phyloP scores from a whole-genome alignment of 2,888 invertebrate genomes.

The Orchestes rusci region DNA sequence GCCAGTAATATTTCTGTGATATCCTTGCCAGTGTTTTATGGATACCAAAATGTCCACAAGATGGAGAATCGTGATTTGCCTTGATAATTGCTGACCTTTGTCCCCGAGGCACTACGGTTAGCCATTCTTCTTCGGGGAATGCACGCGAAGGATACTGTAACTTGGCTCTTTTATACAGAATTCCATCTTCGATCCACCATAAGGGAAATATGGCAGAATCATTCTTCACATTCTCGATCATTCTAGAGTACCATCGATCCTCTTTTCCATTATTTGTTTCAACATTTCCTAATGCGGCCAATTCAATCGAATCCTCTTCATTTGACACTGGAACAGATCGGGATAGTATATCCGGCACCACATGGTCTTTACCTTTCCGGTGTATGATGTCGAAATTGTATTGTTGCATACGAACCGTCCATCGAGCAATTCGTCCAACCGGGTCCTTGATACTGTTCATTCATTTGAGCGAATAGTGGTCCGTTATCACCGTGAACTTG shows the following conservation, averaged over 20 bases:
- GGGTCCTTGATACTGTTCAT: slow-evolving; percentile 20
- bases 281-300: too few species aligned
- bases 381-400: too few species aligned
- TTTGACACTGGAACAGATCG: slow-evolving; percentile 15
- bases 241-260: slow-evolving; percentile 9
- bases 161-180: neutral
- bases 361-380: slow-evolving; percentile 22
- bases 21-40: slow-evolving; percentile 14
- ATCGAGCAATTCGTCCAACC: too few species aligned
- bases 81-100: slow-evolving; percentile 10
- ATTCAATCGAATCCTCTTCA: neutral
- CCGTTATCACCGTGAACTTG: slow-evolving; percentile 24
- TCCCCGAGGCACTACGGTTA: slow-evolving; percentile 8
- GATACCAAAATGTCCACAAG: slow-evolving; percentile 12
- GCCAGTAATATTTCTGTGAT: slow-evolving; percentile 26
- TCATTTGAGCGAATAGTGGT: slow-evolving; percentile 25
- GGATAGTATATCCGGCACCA: slow-evolving; percentile 22
- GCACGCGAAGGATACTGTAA: too few species aligned
- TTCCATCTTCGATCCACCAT: neutral
- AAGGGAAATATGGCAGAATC: slow-evolving; percentile 1
- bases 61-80: slow-evolving; percentile 11
- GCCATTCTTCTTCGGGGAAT: too few species aligned
- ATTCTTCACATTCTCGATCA: neutral
- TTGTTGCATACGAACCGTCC: slow-evolving; percentile 19
- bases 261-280: too few species aligned